A percentile compares a stretch with the other conserved stretches of the same genome.
These are phyloP conservation scores for Rhamnusium bicolor DNA, from an alignment of 2,888 invertebrate species.

Conservation along the genomic window DNA sequence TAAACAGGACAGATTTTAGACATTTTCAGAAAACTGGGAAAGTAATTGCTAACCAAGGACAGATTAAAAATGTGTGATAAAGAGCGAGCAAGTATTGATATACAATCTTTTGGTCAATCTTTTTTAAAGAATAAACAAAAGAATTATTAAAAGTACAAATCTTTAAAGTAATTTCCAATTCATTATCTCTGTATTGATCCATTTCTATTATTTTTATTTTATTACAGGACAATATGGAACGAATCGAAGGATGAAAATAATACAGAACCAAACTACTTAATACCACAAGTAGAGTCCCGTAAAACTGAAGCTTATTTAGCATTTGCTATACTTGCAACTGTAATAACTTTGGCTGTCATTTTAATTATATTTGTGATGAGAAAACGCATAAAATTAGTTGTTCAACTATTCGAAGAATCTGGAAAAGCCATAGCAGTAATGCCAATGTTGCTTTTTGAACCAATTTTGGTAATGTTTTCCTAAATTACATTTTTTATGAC, in stretches of 20 bases:
- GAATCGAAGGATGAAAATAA: conserved; percentile 63
- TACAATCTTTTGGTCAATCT: too few species aligned
- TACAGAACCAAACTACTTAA: conserved; percentile 42
- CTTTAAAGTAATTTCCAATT: too few species aligned
- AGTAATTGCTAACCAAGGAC: too few species aligned
- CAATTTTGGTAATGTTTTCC: conserved; percentile 70
- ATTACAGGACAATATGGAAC: conserved; percentile 71
- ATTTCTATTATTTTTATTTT: background rate
- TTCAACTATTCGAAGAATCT: conserved; percentile 78
- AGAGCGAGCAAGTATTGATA: too few species aligned
- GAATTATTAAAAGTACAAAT: background rate
- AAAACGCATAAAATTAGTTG: conserved; percentile 76
- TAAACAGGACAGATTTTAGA: too few species aligned
- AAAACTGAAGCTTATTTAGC: conserved; percentile 71
- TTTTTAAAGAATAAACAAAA: too few species aligned
- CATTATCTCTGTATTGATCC: too few species aligned
- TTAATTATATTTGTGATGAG: conserved; percentile 76
- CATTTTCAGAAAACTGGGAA: too few species aligned
- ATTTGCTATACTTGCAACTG: conserved; percentile 76
- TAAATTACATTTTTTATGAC: background rate
- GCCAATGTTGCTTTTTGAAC: conserved; percentile 77
- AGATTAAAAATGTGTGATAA: too few species aligned
- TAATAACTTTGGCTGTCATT: conserved; percentile 74
- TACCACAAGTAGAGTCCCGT: conserved; percentile 58
- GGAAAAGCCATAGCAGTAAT: conserved; percentile 78